Base-by-base conservation (phyloP, 1,140 invertebrate species). In the Polyergus mexicanus region DNA sequence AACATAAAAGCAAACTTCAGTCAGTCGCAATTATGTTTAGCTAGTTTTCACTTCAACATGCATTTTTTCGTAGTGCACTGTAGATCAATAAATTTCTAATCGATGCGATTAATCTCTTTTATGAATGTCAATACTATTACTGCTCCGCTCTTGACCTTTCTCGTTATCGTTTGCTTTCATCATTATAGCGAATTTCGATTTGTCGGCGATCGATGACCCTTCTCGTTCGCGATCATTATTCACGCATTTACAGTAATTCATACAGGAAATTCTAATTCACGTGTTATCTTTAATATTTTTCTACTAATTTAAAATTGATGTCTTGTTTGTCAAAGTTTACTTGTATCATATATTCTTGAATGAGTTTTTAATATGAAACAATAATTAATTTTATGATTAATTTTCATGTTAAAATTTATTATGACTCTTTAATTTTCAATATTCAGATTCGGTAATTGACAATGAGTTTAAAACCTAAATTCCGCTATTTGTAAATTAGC, bases 151-250 rank as follows among this genome's bases (percentile, higher is more conserved):
- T 28, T n/a, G n/a, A 10, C 19, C 38, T 44, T 41, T 4, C 47
- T 38, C 22, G 1, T 22, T 3, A 3, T 62, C 69, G 63, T 84
- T 35, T 32, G 25, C 35, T 60, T 63, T 56, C 28, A 16, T 19
- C 19, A 25, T 32, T 60, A n/a, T n/a, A 54, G 51, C n/a, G 65
- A 87, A 80, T 89, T 89, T 89, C 87, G 85, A 86, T 88, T 85
- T 88, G 71, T 71, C 80, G 25, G 13, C 32, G 35, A 19, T 54
- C 66, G 16, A 25, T 41, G 28, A 60, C 19, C n/a, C 63, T 7
- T 8, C 6, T 25, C 28, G 10, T 4, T 32, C 47, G 19, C 10
- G 28, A 35, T 13, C 32, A 54, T 68, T 38, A 38, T 19, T 74
- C 54, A 56, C 11, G 0, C 16, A 51, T 51, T 51, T 16, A 51